Evolutionary conservation across 2,888 invertebrate genomes (phyloP).

Genomic region (Mesoligia furuncula): DNA sequence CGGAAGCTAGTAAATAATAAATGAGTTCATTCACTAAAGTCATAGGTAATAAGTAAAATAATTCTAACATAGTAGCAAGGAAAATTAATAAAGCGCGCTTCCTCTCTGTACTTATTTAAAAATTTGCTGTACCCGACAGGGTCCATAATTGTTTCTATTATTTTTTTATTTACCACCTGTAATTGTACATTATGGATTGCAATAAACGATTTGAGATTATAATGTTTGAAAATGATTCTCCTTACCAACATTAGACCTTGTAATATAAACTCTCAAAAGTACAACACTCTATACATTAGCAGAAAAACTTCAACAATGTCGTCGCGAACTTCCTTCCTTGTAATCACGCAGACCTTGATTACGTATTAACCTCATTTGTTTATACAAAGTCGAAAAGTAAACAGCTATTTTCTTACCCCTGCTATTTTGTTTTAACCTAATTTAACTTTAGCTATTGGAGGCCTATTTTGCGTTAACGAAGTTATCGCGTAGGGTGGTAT

Average conservation of each 20-base stretch:
- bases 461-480: slow-evolving; percentile 85
- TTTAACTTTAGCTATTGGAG: slow-evolving; percentile 87
- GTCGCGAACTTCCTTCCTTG: slow-evolving; percentile 48
- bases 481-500: slow-evolving; percentile 75
- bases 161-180: no score
- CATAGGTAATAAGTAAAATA: no score
- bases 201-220: neutral
- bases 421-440: slow-evolving; percentile 85
- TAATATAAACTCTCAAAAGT: neutral
- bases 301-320: slow-evolving; percentile 48
- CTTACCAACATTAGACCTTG: neutral
- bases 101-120: no score
- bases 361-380: slow-evolving; percentile 68
- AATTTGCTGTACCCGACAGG: no score
- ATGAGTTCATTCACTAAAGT: no score
- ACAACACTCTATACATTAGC: slow-evolving; percentile 10
- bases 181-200: no score
- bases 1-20: no score
- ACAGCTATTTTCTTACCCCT: slow-evolving; percentile 76
- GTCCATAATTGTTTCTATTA: no score
- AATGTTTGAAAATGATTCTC: neutral
- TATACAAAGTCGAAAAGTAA: slow-evolving; percentile 70
- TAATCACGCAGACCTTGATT: slow-evolving; percentile 65
- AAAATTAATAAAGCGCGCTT: no score
- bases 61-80: no score